phyloP scores from a whole-genome alignment of 2,113 vertebrate genomes.

The Pristiophorus japonicus region DNA sequence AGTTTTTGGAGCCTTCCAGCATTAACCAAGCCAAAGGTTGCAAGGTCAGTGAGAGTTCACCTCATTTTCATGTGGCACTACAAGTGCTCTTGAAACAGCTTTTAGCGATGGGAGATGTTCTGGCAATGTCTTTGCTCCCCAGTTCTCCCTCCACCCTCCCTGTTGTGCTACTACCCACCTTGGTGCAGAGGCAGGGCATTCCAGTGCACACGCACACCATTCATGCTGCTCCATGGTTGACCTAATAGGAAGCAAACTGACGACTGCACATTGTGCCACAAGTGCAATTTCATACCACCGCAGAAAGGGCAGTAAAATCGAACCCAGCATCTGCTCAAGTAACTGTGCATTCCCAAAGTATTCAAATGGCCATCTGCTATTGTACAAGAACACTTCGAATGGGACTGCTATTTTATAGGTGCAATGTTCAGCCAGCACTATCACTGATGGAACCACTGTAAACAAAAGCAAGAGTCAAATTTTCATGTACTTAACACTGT shows the following conservation, averaged over 20 bases:
- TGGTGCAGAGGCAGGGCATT: neutral
- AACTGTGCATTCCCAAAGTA: conserved; percentile 8
- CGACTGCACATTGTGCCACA: neutral
- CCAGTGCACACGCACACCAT: neutral
- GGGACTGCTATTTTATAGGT: neutral
- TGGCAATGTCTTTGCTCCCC: neutral
- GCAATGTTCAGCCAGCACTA: neutral
- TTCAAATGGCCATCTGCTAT: conserved; percentile 23
- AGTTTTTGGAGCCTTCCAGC: neutral
- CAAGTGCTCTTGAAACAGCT: neutral
- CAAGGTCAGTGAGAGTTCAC: neutral
- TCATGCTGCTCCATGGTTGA: neutral
- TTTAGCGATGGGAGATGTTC: neutral
- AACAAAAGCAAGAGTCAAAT: neutral
- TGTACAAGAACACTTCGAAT: neutral
- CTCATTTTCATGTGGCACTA: neutral
- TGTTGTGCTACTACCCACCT: neutral
- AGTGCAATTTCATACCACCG: neutral
- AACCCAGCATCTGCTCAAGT: neutral
- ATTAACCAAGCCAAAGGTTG: neutral
- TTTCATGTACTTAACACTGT: neutral
- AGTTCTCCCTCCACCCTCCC: neutral
- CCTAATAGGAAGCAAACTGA: neutral
- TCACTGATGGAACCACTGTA: neutral
- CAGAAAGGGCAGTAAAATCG: conserved; percentile 17